phyloP scores from a whole-genome alignment of 2,888 invertebrate genomes.

The Dermolepida albohirtum region DNA sequence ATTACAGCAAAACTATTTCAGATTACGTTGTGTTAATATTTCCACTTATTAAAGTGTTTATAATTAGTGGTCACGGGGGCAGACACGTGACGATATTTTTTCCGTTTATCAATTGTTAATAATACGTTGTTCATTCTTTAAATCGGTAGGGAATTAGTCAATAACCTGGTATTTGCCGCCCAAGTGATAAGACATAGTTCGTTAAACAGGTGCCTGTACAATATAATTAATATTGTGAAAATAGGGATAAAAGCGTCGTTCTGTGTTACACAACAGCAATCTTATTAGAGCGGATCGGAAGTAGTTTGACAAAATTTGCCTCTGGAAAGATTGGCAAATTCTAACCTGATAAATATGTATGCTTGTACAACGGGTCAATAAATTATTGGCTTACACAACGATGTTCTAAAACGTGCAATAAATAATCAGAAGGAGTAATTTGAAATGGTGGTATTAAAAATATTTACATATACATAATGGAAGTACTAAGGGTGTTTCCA shows the following conservation, averaged over 20 bases:
- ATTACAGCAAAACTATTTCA: conserved; percentile 25
- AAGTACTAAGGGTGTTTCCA: too few relatives aligned
- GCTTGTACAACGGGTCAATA: too few relatives aligned
- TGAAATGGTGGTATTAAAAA: too few relatives aligned
- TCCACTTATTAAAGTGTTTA: conserved; percentile 12
- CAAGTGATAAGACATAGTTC: conserved; percentile 4
- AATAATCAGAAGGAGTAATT: too few relatives aligned
- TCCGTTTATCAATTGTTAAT: background rate
- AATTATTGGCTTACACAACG: too few relatives aligned
- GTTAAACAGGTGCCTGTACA: conserved; percentile 1
- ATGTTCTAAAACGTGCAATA: too few relatives aligned
- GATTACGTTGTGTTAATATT: conserved; percentile 33
- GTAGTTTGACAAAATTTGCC: too few relatives aligned
- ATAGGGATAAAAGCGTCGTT: conserved; percentile 9
- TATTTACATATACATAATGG: too few relatives aligned
- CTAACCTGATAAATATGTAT: too few relatives aligned
- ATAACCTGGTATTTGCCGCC: background rate
- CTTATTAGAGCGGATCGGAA: background rate
- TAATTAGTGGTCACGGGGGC: conserved; percentile 11
- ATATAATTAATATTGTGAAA: conserved; percentile 9
- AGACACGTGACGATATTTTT: background rate
- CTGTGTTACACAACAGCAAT: background rate
- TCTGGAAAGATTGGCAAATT: too few relatives aligned
- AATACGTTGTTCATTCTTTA: background rate
- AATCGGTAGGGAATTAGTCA: conserved; percentile 6